Conservation (phyloP, 2,113 vertebrate species). For the Pituophis catenifer region DNA sequence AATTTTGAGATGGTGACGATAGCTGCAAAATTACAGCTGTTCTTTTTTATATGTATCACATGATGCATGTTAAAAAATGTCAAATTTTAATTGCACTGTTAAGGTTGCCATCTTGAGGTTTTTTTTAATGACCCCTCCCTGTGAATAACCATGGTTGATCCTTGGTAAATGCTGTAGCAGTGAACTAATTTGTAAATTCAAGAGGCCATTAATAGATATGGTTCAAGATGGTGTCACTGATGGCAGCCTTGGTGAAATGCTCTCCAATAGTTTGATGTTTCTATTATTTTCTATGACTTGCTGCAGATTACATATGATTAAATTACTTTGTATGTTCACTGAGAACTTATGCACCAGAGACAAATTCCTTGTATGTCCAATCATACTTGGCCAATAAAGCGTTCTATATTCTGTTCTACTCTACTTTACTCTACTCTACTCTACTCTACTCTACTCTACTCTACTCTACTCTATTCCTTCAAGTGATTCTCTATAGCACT, state of each 20-base stretch:
- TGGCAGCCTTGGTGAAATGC: background rate
- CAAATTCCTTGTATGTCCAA: background rate
- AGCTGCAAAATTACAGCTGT: background rate
- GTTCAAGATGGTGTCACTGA: background rate
- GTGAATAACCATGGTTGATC: background rate
- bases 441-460: no score
- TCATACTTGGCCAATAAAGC: background rate
- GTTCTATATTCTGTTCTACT: background rate
- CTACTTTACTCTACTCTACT: no score
- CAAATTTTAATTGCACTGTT: background rate
- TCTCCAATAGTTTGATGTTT: background rate
- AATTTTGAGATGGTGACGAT: background rate
- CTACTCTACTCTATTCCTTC: no score
- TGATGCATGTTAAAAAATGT: background rate
- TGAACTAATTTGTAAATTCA: background rate
- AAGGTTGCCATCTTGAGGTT: background rate
- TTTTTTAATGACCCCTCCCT: background rate
- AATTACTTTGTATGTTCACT: background rate
- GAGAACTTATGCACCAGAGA: background rate
- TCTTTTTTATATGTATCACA: background rate
- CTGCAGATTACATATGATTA: background rate
- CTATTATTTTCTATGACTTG: background rate
- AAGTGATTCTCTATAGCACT: background rate
- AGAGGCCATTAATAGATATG: background rate
- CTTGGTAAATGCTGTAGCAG: background rate